Evolutionary conservation across 2,113 vertebrate genomes (phyloP), one percentile per base, ranked within the genome.

Genomic region (Tragelaphus buxtoni): DNA sequence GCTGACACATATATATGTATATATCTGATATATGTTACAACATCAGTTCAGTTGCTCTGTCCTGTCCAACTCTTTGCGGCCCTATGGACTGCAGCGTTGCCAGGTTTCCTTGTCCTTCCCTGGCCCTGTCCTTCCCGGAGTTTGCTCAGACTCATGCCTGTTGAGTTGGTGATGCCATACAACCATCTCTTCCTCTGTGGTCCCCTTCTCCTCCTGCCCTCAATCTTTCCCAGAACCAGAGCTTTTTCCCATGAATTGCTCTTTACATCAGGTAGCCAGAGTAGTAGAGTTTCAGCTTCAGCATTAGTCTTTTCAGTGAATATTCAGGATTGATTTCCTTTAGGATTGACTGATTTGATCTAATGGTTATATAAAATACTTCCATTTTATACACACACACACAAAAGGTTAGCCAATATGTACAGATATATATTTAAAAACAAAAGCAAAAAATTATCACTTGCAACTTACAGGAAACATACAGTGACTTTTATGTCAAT

Each of bases 401-500:
- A 42, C 42, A 42, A 93, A 90, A 9, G 47, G 8, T 76, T 55
- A 35, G 80, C 18, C 30, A 92, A 86, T 55, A 60, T 77, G 84
- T 53, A 86, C 65, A 92, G 22, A 96, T 45, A 96, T 30, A 18
- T 85, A 90, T 95, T 93, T 81, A 45, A 45, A 80, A 94, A 24
- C 30, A 6, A 42, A 72, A 26, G 17, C 5, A 55, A 35, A 88
- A 80, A 79, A 82, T 30, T 96, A 11, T 85, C 72, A 56, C 17
- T 95, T 69, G 51, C 93, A 97, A 42, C 39, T 63, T 91, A 74
- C 35, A 26, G 69, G 74, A 28, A 94, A 80, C 84, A 98, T 42
- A 74, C 93, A 6, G 12, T 80, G 16, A 53, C 72, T 82, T 96
- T 30, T 77, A 16, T 84, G 97, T 97, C 97, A 83, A 7, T 95